Base-by-base conservation (phyloP, 2,888 invertebrate genomes). In the Drosophila subsilvestris region DNA sequence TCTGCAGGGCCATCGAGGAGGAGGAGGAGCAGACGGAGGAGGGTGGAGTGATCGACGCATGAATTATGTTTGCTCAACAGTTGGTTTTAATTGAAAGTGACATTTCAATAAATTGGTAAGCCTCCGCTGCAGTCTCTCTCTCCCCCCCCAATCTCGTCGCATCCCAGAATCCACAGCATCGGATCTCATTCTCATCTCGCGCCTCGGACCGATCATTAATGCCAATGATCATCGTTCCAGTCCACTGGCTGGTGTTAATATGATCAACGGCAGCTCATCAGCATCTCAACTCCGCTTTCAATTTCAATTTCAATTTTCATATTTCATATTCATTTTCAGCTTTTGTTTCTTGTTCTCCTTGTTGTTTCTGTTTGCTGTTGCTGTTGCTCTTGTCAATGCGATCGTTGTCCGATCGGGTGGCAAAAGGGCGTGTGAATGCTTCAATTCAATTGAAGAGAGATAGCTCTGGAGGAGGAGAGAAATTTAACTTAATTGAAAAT, bases 81-180 rank as follows among this genome's bases (percentile, higher is more conserved):
- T 86, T 88, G 75, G 76, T 82, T 88, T 89, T 89, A 87, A 87
- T 87, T 87, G 76, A 87, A 87, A 83, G 86, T 87, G 86, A 89
- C 86, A 89, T 88, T 87, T 88, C 83, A 89, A 86, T 87, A 87
- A 83, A 89, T 89, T 83, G 87, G 77, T 80, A 79, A 76, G 75
- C 79, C 56, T 44, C 69, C 65, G 61, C 69, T 66, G 67, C 54
- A 60, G 58, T 57, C 61, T 37, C 5, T n/a, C n/a, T n/a, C n/a
- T n/a, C n/a, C n/a, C n/a, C n/a, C n/a, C n/a, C n/a, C n/a, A n/a
- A 4, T 32, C 32, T 14, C 32, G 5, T 14, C 37, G 6, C 7
- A 37, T 32, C 32, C 32, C 32, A 32, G 20, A 2, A 20, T 32
- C 29, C 29, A 20, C 29, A 29, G 14, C n/a, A 37, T 53, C 50